Base-by-base conservation (phyloP, 1,140 invertebrate genomes). In the Cherax destructor region DNA sequence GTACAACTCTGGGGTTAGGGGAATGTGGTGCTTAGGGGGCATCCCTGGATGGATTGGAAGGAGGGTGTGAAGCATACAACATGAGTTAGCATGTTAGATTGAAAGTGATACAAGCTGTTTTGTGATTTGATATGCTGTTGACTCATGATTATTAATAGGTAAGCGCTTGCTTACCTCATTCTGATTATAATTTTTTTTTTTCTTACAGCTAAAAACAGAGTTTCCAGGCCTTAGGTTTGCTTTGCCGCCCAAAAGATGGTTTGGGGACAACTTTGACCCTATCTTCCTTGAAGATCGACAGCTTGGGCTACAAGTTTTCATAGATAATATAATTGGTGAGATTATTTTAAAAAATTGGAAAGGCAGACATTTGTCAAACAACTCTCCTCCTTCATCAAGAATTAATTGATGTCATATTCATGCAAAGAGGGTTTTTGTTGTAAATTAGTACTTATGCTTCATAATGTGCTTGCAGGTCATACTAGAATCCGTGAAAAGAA, bases 251-350 rank as follows among this genome's bases (percentile, higher is more conserved):
- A 98, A 98, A 94, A 95, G 97, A 81, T 97, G 97, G 96, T 96
- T 98, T 85, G 96, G 97, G 9, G 97, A 98, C 94, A 98, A 98
- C 94, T 98, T 98, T 95, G 97, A 98, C 93, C 96, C 97, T 0
- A 95, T 96, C 18, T 98, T 98, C 94, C 94, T 98, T 41, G 97
- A 98, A 94, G 97, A 97, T 91, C 95, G 98, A 74, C 96, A 97
- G 52, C 95, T 96, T 90, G 97, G 97, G 0, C 94, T 98, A 50
- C 97, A 98, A 94, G 95, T 96, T 24, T 98, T 98, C 94, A 96
- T 98, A 0, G 97, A 98, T 95, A 96, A 96, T 16, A 96, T 98
- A 56, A 84, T 90, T 65, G 81, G 88, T 90, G n/a, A 83, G 88
- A 7, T n/a, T 13, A 9, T 24, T 24, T n/a, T 6, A 74, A 56